phyloP scores from a whole-genome alignment of 2,888 invertebrate species.

The Malachius bipustulatus region DNA sequence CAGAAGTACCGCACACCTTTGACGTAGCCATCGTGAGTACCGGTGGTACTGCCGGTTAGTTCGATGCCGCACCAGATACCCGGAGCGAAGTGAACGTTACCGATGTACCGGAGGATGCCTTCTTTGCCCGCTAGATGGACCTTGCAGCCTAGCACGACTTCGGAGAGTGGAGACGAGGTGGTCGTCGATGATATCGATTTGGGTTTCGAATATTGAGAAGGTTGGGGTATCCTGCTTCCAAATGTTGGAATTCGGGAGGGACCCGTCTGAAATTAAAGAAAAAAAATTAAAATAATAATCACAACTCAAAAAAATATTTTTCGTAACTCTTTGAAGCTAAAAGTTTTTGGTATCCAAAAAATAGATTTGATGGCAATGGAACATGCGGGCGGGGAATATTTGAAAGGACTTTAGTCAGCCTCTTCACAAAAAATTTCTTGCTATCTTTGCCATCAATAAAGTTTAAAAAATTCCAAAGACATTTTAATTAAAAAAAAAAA shows the following conservation, averaged over 20 bases:
- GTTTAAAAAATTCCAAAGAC: too few relatives aligned
- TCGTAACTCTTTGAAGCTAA: too few relatives aligned
- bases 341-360: too few relatives aligned
- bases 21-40: conserved; percentile 52
- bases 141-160: conserved; percentile 27
- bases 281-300: too few relatives aligned
- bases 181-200: too few relatives aligned
- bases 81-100: conserved; percentile 41
- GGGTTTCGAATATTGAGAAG: conserved; percentile 15
- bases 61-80: conserved; percentile 56
- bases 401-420: too few relatives aligned
- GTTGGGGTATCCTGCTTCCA: conserved; percentile 28
- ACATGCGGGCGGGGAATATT: too few relatives aligned
- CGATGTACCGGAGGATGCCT: conserved; percentile 47
- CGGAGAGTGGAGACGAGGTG: conserved; percentile 3
- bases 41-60: conserved; percentile 40
- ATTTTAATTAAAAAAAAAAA: too few relatives aligned
- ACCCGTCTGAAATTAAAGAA: conserved; percentile 25
- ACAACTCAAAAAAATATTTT: too few relatives aligned
- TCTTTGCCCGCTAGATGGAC: conserved; percentile 31
- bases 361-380: too few relatives aligned
- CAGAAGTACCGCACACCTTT: conserved; percentile 50
- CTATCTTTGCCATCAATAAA: too few relatives aligned
- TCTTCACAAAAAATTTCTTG: too few relatives aligned
- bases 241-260: conserved; percentile 32